Conservation (phyloP, 1,140 invertebrate genomes). For the Ctenoplectra terminalis region DNA sequence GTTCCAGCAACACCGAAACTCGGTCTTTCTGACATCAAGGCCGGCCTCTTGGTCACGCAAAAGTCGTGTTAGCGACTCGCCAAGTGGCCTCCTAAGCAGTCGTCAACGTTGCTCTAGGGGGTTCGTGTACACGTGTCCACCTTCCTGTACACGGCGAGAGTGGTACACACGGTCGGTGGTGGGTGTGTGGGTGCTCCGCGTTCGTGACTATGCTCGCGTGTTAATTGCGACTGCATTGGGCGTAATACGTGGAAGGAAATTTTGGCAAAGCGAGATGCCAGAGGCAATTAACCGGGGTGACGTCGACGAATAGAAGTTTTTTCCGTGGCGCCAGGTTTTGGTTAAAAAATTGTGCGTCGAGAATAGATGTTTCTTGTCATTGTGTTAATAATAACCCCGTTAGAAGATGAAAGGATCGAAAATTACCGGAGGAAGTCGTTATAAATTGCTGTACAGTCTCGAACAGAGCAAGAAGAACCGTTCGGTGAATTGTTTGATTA, state of each 20-base stretch:
- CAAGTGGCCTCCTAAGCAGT: constrained; percentile 74
- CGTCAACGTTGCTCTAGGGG: constrained; percentile 61
- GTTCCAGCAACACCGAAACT: constrained; percentile 57
- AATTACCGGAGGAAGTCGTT: not conserved
- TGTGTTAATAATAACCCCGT: not conserved
- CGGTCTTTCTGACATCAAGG: constrained; percentile 68
- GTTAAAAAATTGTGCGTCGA: not conserved
- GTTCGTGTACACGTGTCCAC: constrained; percentile 47
- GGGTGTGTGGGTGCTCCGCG: not conserved
- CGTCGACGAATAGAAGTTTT: not conserved
- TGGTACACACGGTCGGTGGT: not conserved
- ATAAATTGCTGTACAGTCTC: not conserved
- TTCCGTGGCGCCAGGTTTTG: too few relatives aligned
- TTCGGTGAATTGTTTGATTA: too few relatives aligned
- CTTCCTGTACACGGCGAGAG: not conserved
- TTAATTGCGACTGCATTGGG: constrained; percentile 60
- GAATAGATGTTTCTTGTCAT: not conserved
- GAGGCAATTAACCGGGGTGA: constrained; percentile 24
- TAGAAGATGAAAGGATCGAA: not conserved
- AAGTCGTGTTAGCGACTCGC: constrained; percentile 79
- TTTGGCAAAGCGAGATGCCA: constrained; percentile 23
- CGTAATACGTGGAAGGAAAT: constrained; percentile 32
- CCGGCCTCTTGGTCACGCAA: constrained; percentile 74
- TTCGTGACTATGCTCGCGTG: constrained; percentile 57
- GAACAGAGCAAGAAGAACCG: not conserved